Conservation (phyloP, 2,113 vertebrate species). For the Megaceryle torquata region DNA sequence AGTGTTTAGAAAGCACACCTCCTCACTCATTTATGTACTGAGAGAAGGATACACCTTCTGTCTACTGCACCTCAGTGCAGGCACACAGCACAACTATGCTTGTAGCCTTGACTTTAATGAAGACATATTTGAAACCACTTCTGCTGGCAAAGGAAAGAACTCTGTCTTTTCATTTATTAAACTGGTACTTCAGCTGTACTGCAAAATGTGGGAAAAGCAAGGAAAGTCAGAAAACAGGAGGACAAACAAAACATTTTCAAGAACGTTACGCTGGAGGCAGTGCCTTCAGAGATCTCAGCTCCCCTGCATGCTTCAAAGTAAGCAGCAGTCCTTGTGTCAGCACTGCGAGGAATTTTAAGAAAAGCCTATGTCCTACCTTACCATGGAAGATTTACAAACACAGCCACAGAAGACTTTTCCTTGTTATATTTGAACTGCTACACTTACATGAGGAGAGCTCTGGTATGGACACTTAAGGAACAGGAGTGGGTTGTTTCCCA, state of each 20-base stretch:
- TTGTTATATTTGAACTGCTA: background rate
- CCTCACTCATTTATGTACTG: background rate
- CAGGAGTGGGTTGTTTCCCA: constrained; percentile 6
- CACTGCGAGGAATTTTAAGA: background rate
- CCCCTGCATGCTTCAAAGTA: background rate
- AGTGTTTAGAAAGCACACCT: background rate
- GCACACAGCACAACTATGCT: background rate
- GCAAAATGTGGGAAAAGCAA: background rate
- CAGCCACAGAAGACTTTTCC: background rate
- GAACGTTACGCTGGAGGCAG: background rate
- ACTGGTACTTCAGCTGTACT: background rate
- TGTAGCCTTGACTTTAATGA: background rate
- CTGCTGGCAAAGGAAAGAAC: background rate
- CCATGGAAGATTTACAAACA: background rate
- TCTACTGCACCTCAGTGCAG: background rate
- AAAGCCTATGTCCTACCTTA: background rate
- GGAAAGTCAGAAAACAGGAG: background rate
- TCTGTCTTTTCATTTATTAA: background rate
- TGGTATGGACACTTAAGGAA: background rate
- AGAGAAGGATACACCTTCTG: background rate
- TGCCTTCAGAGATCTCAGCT: background rate
- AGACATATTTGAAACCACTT: background rate
- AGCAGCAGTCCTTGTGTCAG: background rate
- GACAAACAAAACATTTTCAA: background rate
- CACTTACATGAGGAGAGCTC: background rate